Conservation (phyloP, 2,797 vertebrate genomes). For the Trachops cirrhosus region DNA sequence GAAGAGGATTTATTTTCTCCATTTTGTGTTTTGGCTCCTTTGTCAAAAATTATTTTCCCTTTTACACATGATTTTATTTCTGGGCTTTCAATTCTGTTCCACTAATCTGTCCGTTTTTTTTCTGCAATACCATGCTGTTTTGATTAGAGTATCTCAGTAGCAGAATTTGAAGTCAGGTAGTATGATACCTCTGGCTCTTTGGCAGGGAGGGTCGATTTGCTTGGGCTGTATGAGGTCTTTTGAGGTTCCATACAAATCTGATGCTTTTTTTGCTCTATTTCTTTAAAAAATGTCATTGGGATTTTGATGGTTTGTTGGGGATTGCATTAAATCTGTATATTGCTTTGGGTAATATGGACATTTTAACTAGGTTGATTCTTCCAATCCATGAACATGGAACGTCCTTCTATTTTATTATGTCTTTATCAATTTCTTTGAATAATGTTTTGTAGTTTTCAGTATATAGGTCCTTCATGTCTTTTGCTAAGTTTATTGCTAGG, state of each 20-base stretch:
- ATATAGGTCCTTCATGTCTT: background rate
- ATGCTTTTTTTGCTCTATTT: background rate
- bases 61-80: background rate
- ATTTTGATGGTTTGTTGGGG: background rate
- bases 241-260: background rate
- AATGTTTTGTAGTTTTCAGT: background rate
- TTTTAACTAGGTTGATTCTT: background rate
- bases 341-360: background rate
- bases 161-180: background rate
- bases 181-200: background rate
- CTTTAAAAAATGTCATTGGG: background rate
- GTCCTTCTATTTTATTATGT: background rate
- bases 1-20: background rate
- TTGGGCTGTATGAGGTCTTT: background rate
- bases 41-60: background rate
- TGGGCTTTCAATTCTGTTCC: background rate
- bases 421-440: background rate
- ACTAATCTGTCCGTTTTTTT: background rate
- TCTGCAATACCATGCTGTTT: background rate
- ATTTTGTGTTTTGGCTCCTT: background rate
- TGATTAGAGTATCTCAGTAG: background rate
- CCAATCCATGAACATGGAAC: background rate
- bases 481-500: background rate
- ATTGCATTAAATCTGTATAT: background rate
- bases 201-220: background rate